Evolutionary conservation across 2,797 vertebrate genomes (phyloP).

Genomic region (Neoniphon sammara): DNA sequence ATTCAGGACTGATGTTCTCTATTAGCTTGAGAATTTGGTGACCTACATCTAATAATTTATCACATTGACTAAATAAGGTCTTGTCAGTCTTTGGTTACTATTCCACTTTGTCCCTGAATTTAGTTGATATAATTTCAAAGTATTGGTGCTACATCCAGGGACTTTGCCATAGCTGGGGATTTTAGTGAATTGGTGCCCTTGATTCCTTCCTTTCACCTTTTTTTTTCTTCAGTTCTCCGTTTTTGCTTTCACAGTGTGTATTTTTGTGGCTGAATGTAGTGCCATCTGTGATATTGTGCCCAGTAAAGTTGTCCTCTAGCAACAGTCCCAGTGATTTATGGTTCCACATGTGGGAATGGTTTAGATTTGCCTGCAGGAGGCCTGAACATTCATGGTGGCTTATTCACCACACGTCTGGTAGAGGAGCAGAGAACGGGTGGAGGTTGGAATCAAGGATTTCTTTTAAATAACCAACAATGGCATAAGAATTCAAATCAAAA

Average conservation of each 20-base stretch:
- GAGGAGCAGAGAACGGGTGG: neutral
- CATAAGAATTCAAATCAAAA: neutral
- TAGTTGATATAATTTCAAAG: too few species aligned
- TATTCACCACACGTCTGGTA: conserved; percentile 5
- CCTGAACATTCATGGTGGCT: neutral
- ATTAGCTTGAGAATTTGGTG: neutral
- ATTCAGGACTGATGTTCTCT: neutral
- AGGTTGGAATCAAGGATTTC: neutral
- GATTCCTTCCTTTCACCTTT: neutral
- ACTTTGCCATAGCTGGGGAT: too few species aligned
- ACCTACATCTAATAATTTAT: neutral
- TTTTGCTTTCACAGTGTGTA: conserved; percentile 6
- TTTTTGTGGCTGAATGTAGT: conserved; percentile 17
- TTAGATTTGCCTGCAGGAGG: conserved; percentile 43
- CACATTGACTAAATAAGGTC: neutral
- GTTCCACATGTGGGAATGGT: conserved; percentile 58
- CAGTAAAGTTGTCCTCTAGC: conserved; percentile 9
- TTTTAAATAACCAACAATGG: neutral
- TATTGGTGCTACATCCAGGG: too few species aligned
- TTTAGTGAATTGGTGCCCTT: neutral
- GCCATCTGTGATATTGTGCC: conserved; percentile 22
- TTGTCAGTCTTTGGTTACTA: neutral
- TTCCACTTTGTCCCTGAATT: neutral
- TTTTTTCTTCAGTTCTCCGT: neutral
- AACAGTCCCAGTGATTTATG: conserved; percentile 44